These are phyloP conservation scores for Acomys russatus DNA, from an alignment of 2,797 vertebrate genomes.

Conservation along the genomic window DNA sequence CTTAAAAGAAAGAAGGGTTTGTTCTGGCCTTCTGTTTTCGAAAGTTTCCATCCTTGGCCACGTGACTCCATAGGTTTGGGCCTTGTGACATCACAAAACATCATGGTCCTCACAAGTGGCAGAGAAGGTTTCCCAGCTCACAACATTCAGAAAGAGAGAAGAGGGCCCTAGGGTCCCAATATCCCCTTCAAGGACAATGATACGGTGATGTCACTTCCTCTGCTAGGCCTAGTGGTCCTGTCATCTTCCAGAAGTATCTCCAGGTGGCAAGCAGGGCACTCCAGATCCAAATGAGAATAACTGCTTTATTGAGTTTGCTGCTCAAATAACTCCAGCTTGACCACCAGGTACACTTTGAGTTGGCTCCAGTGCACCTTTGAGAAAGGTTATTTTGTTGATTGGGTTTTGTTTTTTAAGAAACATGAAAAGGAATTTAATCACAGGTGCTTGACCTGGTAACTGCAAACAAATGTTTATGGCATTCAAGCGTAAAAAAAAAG, in stretches of 20 bases:
- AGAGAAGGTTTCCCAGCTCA: not conserved
- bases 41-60: not conserved
- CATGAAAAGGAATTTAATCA: not conserved
- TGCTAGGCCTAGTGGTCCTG: no score
- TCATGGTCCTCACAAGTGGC: not conserved
- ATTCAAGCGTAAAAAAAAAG: constrained; percentile 10
- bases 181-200: no score
- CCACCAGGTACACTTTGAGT: not conserved
- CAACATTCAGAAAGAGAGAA: not conserved
- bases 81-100: not conserved
- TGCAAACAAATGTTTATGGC: not conserved
- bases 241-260: not conserved
- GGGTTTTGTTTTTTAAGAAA: not conserved
- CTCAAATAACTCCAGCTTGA: not conserved
- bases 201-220: not conserved
- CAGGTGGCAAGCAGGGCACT: not conserved
- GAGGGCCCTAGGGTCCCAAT: not conserved
- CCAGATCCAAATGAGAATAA: no score
- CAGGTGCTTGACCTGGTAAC: not conserved
- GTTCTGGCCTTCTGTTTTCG: not conserved
- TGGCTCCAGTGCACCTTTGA: not conserved
- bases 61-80: not conserved
- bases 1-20: not conserved
- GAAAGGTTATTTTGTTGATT: not conserved
- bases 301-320: not conserved